Percentiles rank a stretch among this genome's conserved stretches.
phyloP scores from a whole-genome alignment of 2,113 vertebrate genomes.

The Asarcornis scutulata region DNA sequence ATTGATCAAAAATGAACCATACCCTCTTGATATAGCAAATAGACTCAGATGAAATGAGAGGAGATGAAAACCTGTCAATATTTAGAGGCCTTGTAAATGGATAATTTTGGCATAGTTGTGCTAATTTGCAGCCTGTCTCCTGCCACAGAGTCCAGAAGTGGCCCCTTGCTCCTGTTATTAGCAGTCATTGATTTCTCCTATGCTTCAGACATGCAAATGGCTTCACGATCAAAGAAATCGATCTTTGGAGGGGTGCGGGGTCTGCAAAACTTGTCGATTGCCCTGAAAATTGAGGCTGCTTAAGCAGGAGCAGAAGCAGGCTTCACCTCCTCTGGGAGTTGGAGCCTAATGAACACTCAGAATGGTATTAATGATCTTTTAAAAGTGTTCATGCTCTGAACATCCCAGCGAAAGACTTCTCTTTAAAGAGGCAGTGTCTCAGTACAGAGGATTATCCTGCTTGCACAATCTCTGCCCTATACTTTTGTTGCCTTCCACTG shows the following conservation, averaged over 20 bases:
- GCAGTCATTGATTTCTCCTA: not conserved
- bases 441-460: not conserved
- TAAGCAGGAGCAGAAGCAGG: not conserved
- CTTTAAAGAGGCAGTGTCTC: not conserved
- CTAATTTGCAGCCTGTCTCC: not conserved
- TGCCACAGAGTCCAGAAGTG: not conserved
- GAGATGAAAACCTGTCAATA: conserved; percentile 21
- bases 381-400: not conserved
- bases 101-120: not conserved
- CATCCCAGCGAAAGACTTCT: not conserved
- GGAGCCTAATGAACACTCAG: not conserved
- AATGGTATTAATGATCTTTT: not conserved
- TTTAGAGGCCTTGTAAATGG: not conserved
- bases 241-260: not conserved
- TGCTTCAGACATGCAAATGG: not conserved
- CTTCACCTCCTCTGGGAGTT: not conserved
- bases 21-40: not conserved
- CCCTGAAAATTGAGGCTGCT: not conserved
- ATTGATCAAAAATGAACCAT: conserved; percentile 34
- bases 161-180: not conserved
- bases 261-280: not conserved
- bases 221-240: not conserved
- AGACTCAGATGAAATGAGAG: not conserved
- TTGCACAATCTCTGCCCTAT: not conserved
- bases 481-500: not conserved